phyloP scores from a whole-genome alignment of 2,113 vertebrate species.

The Narcine bancroftii region DNA sequence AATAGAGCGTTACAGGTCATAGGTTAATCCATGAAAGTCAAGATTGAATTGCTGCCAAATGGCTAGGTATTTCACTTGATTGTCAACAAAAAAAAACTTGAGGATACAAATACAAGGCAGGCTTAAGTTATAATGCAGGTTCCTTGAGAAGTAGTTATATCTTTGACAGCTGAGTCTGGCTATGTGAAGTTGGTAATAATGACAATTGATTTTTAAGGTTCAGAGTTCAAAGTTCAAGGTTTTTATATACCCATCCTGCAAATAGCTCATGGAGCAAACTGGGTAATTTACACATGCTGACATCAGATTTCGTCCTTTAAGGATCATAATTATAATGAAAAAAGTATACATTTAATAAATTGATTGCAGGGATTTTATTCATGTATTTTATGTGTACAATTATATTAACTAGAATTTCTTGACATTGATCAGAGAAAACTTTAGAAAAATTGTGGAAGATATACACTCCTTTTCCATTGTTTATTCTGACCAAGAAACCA shows the following conservation, averaged over 20 bases:
- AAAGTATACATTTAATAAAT: not conserved
- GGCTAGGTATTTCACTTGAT: not conserved
- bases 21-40: constrained; percentile 20
- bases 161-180: not conserved
- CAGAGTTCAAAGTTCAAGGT: too few relatives aligned
- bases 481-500: not conserved
- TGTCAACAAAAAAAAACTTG: not conserved
- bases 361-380: not conserved
- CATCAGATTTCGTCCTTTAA: not conserved
- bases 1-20: not conserved
- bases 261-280: not conserved
- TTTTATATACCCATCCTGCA: not conserved
- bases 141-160: not conserved
- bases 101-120: not conserved
- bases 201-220: not conserved
- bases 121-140: not conserved
- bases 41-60: constrained; percentile 5
- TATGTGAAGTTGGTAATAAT: not conserved
- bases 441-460: not conserved
- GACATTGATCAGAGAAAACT: not conserved
- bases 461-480: not conserved
- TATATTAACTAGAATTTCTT: not conserved
- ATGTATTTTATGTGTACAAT: not conserved
- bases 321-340: not conserved
- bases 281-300: not conserved